A percentile compares a stretch with the other conserved stretches of the same genome.
Evolutionary conservation across 2,888 invertebrate genomes (phyloP).

Genomic region (Calliscelio sp.): DNA sequence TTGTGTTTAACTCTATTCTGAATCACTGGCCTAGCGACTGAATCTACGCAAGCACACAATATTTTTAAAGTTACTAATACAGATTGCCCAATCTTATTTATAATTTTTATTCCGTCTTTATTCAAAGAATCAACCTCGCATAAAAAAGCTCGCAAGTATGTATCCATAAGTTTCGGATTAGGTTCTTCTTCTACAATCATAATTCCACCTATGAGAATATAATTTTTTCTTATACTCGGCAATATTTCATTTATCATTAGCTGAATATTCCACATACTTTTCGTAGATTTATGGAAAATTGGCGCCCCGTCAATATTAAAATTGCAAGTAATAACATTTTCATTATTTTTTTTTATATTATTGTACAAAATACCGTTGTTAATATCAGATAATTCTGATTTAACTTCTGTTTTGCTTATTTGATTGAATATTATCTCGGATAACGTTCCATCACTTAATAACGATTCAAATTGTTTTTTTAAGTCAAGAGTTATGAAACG

Average conservation of each 20-base stretch:
- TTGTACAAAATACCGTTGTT: conserved; percentile 40
- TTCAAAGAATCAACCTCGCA: conserved; percentile 25
- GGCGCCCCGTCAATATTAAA: conserved; percentile 49
- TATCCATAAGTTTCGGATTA: conserved; percentile 27
- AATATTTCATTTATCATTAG: conserved; percentile 38
- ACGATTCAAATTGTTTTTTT: conserved; percentile 14
- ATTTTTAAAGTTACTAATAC: not conserved
- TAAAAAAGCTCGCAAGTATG: conserved; percentile 24
- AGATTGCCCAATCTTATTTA: not conserved
- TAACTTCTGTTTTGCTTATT: not conserved
- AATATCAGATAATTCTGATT: conserved; percentile 7
- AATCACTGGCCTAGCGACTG: conserved; percentile 32
- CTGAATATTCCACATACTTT: conserved; percentile 52
- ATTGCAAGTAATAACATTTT: conserved; percentile 45
- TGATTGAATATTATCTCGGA: conserved; percentile 21
- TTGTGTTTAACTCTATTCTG: conserved; percentile 45
- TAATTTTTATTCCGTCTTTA: too few species aligned
- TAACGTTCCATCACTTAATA: conserved; percentile 21
- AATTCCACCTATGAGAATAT: conserved; percentile 47
- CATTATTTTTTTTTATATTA: conserved; percentile 27
- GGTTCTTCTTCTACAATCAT: conserved; percentile 37
- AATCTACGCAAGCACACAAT: conserved; percentile 31
- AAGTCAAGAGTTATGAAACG: conserved; percentile 40
- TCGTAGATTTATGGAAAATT: conserved; percentile 48
- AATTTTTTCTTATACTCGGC: conserved; percentile 9